Percentiles rank a stretch among this genome's conserved stretches.
These are phyloP conservation scores for Tetrao urogallus DNA, from an alignment of 2,113 vertebrate genomes.

Conservation along the genomic window DNA sequence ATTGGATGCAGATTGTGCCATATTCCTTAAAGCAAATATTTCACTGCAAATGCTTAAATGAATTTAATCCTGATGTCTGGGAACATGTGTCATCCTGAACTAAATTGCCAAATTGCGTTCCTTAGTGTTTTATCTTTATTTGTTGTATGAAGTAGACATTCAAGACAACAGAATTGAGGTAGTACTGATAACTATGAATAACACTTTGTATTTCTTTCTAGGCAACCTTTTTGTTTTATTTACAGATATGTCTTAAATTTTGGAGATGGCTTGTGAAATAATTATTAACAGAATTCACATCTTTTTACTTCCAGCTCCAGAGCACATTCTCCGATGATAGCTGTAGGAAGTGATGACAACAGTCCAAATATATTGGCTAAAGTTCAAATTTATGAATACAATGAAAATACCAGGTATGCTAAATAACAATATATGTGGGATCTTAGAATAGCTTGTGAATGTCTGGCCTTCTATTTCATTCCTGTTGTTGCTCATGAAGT, in stretches of 20 bases:
- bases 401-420: conserved; percentile 93
- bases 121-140: not conserved
- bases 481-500: not conserved
- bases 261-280: not conserved
- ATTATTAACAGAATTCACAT: not conserved
- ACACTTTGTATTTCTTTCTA: not conserved
- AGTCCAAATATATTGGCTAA: conserved; percentile 91
- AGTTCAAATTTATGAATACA: conserved; percentile 98
- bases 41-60: not conserved
- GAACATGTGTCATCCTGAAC: not conserved
- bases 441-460: not conserved
- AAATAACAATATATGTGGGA: not conserved
- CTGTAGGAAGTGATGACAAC: conserved; percentile 95
- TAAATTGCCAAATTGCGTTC: not conserved
- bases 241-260: not conserved
- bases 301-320: conserved; percentile 83
- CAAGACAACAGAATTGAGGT: not conserved
- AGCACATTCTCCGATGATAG: conserved; percentile 95
- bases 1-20: not conserved
- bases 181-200: not conserved
- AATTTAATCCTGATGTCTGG: not conserved
- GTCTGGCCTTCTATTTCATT: not conserved
- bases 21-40: not conserved
- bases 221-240: not conserved
- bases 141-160: not conserved